Percentiles rank a stretch among this genome's conserved stretches.
Conservation (phyloP, 2,797 vertebrate species). For the Lutjanus argentimaculatus region DNA sequence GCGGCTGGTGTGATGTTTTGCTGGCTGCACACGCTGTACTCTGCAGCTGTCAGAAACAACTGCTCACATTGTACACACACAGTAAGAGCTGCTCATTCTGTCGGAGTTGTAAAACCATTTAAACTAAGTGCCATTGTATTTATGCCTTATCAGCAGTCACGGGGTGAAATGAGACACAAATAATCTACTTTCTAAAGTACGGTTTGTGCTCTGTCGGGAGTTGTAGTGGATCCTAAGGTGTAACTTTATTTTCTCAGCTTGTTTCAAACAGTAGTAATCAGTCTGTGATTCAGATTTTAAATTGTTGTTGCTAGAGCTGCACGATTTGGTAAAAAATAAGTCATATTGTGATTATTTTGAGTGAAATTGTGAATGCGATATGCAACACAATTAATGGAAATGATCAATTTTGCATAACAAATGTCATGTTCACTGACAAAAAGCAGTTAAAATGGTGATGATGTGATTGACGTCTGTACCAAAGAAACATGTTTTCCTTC, state of each 20-base stretch:
- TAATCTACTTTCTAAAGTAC: rapidly evolving
- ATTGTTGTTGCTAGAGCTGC: too few species aligned
- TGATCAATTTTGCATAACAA: too few species aligned
- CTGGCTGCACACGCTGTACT: conserved; percentile 52
- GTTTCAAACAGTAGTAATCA: not conserved
- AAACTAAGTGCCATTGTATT: conserved; percentile 1
- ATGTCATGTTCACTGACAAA: too few species aligned
- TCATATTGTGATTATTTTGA: too few species aligned
- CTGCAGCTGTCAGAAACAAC: conserved; percentile 77
- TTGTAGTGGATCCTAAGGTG: not conserved
- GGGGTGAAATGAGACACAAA: not conserved
- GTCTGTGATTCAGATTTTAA: not conserved
- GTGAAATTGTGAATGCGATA: too few species aligned
- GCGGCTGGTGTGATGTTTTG: conserved; percentile 39
- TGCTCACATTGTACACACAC: conserved; percentile 49
- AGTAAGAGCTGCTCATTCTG: too few species aligned
- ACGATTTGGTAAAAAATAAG: too few species aligned
- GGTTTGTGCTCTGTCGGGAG: not conserved
- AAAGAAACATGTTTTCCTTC: too few species aligned
- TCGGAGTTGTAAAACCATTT: not conserved
- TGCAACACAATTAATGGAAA: too few species aligned
- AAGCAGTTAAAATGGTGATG: too few species aligned
- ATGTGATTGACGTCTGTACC: too few species aligned
- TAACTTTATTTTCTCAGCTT: not conserved
- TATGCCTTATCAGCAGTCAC: not conserved